These are phyloP conservation scores for Troides oblongomaculatus DNA, from an alignment of 2,888 invertebrate species.

Conservation along the genomic window DNA sequence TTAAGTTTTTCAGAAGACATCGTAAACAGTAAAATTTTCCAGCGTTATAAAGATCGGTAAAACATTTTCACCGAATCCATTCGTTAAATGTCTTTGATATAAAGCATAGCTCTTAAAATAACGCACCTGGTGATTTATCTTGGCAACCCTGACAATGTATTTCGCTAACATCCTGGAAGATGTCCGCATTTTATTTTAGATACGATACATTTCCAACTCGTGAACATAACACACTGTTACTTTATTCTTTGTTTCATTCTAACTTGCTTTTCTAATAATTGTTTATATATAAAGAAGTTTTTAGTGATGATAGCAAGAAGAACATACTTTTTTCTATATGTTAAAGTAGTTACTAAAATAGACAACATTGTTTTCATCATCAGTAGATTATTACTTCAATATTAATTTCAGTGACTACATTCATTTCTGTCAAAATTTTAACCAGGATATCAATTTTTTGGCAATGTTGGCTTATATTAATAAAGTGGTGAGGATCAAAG, in stretches of 20 bases:
- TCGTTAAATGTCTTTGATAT: conserved; percentile 13
- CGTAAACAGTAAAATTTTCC: neutral
- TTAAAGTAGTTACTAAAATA: neutral
- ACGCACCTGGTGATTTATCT: conserved; percentile 28
- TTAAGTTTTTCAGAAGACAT: neutral
- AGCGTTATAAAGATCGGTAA: neutral
- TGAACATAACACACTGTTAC: neutral
- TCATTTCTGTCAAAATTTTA: too few relatives aligned
- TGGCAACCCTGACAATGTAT: conserved; percentile 23
- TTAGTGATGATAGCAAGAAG: neutral
- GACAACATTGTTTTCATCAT: too few relatives aligned
- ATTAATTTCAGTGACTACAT: too few relatives aligned
- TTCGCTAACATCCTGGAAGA: conserved; percentile 14
- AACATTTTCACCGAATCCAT: conserved; percentile 9
- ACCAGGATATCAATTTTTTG: too few relatives aligned
- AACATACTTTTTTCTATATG: neutral
- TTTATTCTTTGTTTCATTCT: neutral
- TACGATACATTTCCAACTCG: conserved; percentile 9
- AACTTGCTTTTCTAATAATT: neutral
- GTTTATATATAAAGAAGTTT: neutral
- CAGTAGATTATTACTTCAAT: too few relatives aligned
- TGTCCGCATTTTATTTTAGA: conserved; percentile 20
- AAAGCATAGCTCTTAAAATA: conserved; percentile 11
- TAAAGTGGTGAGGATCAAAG: too few relatives aligned
- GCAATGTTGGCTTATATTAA: too few relatives aligned